Evolutionary conservation across 2,888 invertebrate genomes (phyloP).

Genomic region (Himalopsyche anomala): DNA sequence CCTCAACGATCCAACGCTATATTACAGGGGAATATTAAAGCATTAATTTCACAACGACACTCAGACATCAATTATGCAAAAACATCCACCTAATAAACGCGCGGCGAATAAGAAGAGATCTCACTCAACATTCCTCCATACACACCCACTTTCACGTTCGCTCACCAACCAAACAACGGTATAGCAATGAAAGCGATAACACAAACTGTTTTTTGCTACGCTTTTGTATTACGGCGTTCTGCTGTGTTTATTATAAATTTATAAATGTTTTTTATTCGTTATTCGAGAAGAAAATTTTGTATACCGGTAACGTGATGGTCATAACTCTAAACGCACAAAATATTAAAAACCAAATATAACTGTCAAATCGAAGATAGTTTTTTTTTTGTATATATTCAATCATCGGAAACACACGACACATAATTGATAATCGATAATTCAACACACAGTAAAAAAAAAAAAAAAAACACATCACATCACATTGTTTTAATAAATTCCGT

Average conservation of each 20-base stretch:
- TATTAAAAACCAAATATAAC: too few species aligned
- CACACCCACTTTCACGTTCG: background rate
- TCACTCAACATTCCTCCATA: background rate
- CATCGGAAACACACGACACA: too few species aligned
- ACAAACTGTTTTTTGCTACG: background rate
- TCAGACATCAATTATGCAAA: conserved; percentile 15
- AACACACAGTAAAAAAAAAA: too few species aligned
- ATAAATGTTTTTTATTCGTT: background rate
- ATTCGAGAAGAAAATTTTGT: too few species aligned
- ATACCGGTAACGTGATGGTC: too few species aligned
- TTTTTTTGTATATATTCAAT: too few species aligned
- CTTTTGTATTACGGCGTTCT: background rate
- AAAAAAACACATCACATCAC: too few species aligned
- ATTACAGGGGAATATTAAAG: conserved; percentile 3
- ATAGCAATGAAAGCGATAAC: conserved; percentile 4
- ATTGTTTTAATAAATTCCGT: too few species aligned
- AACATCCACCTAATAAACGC: conserved; percentile 7
- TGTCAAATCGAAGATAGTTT: too few species aligned
- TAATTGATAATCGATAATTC: too few species aligned
- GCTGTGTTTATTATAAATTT: conserved; percentile 4
- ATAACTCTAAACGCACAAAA: too few species aligned
- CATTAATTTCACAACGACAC: conserved; percentile 20
- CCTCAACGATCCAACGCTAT: background rate
- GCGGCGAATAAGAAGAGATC: conserved; percentile 13
- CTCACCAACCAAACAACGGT: background rate